phyloP scores from a whole-genome alignment of 2,888 invertebrate species.

The Sipha maydis region DNA sequence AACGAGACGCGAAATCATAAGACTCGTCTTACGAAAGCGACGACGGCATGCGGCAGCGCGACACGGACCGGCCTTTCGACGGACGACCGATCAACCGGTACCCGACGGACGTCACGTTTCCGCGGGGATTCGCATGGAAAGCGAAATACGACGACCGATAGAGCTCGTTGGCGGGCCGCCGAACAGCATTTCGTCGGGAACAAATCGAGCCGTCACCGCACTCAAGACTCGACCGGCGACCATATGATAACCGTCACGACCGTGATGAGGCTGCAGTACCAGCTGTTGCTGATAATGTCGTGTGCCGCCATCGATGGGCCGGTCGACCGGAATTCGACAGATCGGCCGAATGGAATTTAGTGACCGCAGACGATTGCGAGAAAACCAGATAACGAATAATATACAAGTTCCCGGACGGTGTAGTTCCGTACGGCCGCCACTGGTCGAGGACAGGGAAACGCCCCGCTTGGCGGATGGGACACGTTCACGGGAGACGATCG shows the following conservation, averaged over 20 bases:
- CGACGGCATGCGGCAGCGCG: background rate
- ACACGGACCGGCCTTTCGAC: too few relatives aligned
- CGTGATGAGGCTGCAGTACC: background rate
- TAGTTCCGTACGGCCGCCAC: background rate
- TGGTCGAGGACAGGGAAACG: background rate
- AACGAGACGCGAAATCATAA: too few relatives aligned
- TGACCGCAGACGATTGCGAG: background rate
- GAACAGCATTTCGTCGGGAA: slow-evolving; percentile 46
- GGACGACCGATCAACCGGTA: too few relatives aligned
- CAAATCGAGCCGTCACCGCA: background rate
- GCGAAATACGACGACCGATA: background rate
- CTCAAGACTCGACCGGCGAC: background rate
- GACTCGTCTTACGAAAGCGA: too few relatives aligned
- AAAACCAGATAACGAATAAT: background rate
- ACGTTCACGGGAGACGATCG: background rate
- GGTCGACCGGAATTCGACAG: background rate
- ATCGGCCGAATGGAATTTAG: background rate
- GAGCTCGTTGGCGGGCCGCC: slow-evolving; percentile 34
- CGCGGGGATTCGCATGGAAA: background rate
- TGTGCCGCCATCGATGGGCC: too few relatives aligned
- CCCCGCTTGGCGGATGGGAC: background rate
- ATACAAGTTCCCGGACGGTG: too few relatives aligned
- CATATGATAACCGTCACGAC: background rate
- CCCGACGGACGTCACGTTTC: background rate
- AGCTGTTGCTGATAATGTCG: background rate